These are phyloP conservation scores for Coelopa frigida DNA, from an alignment of 1,140 invertebrate genomes.

Conservation along the genomic window DNA sequence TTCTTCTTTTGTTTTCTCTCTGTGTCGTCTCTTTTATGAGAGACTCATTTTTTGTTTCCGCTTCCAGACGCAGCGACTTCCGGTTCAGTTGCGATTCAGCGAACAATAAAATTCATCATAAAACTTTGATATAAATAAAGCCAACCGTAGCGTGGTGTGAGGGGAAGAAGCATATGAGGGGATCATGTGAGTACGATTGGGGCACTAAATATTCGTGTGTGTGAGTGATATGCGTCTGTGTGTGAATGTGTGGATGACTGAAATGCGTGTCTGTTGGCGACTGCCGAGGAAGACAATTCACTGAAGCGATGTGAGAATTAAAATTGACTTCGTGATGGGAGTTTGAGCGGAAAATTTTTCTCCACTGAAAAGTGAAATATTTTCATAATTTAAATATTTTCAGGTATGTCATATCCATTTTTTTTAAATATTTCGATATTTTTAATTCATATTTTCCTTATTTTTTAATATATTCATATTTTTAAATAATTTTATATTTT, in stretches of 20 bases:
- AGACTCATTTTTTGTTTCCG: too few species aligned
- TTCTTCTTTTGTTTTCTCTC: too few species aligned
- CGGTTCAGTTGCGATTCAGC: conserved; percentile 4
- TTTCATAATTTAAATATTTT: too few species aligned
- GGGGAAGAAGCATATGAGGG: conserved; percentile 2
- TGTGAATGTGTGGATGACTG: neutral
- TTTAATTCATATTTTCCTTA: too few species aligned
- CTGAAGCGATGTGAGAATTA: neutral
- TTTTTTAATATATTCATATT: too few species aligned
- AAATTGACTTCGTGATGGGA: too few species aligned
- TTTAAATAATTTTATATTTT: too few species aligned
- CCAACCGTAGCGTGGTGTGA: neutral
- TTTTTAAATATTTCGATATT: too few species aligned
- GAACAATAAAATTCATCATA: conserved; percentile 11
- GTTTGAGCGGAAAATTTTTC: too few species aligned
- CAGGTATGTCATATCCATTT: too few species aligned
- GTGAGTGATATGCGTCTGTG: neutral
- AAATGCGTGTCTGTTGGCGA: neutral
- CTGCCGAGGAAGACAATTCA: conserved; percentile 1
- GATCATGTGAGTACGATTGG: neutral
- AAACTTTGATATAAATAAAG: conserved; percentile 7
- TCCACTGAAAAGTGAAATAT: too few species aligned
- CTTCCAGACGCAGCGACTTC: conserved; percentile 8
- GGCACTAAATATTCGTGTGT: neutral
- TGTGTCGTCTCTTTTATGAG: too few species aligned